Evolutionary conservation across 2,888 invertebrate species (phyloP).

Genomic region (Dione vanillae): DNA sequence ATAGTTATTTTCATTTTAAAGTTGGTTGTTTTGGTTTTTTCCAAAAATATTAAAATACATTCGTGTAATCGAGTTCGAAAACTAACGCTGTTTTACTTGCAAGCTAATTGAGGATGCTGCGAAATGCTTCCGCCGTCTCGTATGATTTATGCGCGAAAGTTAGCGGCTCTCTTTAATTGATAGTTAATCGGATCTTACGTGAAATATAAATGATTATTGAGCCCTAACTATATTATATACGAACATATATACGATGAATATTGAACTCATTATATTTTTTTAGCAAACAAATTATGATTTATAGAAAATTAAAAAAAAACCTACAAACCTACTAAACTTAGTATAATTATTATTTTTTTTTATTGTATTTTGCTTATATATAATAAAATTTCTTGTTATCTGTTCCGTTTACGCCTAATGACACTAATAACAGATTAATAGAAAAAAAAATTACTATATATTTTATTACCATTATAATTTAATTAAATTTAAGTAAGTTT

Average conservation of each 20-base stretch:
- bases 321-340: too few relatives aligned
- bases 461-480: too few relatives aligned
- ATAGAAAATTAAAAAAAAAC: too few relatives aligned
- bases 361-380: too few relatives aligned
- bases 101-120: conserved; percentile 25
- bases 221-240: neutral
- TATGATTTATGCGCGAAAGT: conserved; percentile 36
- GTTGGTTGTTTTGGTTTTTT: too few relatives aligned
- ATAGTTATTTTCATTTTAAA: too few relatives aligned
- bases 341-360: too few relatives aligned
- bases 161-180: conserved; percentile 29
- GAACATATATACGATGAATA: neutral
- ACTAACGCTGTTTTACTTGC: conserved; percentile 1
- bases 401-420: too few relatives aligned
- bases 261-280: neutral
- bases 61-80: neutral
- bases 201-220: neutral
- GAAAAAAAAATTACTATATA: too few relatives aligned
- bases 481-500: too few relatives aligned
- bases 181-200: conserved; percentile 15
- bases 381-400: neutral
- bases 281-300: too few relatives aligned
- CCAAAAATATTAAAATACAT: neutral
- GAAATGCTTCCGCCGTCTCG: conserved; percentile 24
- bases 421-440: too few relatives aligned